Evolutionary conservation across 2,888 invertebrate species (phyloP), one percentile per base, ranked within the genome.

Genomic region (Xestobium rufovillosum): DNA sequence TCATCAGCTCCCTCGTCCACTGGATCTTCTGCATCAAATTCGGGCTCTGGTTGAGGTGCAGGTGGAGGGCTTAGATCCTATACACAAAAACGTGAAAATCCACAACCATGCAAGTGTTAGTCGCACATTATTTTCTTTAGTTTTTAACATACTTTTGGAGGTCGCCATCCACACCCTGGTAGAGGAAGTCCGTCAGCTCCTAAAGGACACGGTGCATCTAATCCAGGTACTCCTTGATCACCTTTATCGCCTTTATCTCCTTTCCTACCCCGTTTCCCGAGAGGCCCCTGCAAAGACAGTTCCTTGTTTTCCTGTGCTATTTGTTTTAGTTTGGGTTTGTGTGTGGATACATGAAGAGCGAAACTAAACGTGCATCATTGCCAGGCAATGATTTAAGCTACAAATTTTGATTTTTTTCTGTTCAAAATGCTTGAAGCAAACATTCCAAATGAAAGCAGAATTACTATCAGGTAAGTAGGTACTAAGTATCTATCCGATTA

Each of bases 181-280:
- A 97, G 70, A 44, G 96, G 96, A 57, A 96, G 75, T 43, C 97
- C 97, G 68, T 97, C 95, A 33, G 85, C 80, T 38, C 94, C 97
- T 39, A 95, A 72, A 47, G 97, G 97, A 71, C 97, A 97, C n/a
- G 96, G 96, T 28, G 97, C 97, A 70, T 97, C 96, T 55, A 97
- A 71, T 23, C 96, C 96, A 19, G 95, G 96, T 49, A 94, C 92
- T 51, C 96, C 96, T 73, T 90, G 89, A 58, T 92, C 92, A 38
- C 95, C 95, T 69, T 89, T 89, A 58, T 86, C 84, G 26, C 95
- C 95, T 58, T 83, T 83, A 66, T 90, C 87, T 17, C 95, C 95
- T 69, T 88, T 89, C 51, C 86, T 77, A 36, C 95, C 95, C 53
- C 91, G 77, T 68, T 88, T 90, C 42, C 94, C 94, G 43, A 78